These are phyloP conservation scores for Leptosomus discolor DNA, from an alignment of 2,113 vertebrate genomes.

Conservation along the genomic window DNA sequence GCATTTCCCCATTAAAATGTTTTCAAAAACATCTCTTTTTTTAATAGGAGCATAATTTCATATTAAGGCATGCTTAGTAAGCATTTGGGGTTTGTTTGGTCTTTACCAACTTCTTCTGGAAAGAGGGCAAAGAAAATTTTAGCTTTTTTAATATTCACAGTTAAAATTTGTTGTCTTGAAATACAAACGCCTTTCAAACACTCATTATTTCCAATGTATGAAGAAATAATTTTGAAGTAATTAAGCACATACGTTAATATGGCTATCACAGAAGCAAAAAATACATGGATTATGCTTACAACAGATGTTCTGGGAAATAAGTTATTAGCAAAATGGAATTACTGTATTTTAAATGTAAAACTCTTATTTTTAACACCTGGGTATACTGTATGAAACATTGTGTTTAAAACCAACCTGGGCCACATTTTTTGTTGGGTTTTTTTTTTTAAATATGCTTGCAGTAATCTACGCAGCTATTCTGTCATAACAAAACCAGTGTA, in stretches of 20 bases:
- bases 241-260: background rate
- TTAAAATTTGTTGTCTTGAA: background rate
- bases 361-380: background rate
- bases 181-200: background rate
- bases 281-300: background rate
- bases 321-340: background rate
- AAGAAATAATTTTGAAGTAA: background rate
- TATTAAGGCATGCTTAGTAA: background rate
- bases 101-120: background rate
- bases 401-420: background rate
- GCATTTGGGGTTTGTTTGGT: background rate
- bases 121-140: background rate
- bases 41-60: background rate
- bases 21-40: background rate
- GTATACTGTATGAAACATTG: background rate
- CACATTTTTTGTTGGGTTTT: background rate
- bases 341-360: background rate
- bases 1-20: background rate
- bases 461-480: background rate
- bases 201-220: background rate
- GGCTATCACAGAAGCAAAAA: background rate
- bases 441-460: background rate
- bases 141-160: background rate
- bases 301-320: background rate
- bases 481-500: background rate